Evolutionary conservation across 2,888 invertebrate genomes (phyloP).

Genomic region (Ornithoptera priamus): DNA sequence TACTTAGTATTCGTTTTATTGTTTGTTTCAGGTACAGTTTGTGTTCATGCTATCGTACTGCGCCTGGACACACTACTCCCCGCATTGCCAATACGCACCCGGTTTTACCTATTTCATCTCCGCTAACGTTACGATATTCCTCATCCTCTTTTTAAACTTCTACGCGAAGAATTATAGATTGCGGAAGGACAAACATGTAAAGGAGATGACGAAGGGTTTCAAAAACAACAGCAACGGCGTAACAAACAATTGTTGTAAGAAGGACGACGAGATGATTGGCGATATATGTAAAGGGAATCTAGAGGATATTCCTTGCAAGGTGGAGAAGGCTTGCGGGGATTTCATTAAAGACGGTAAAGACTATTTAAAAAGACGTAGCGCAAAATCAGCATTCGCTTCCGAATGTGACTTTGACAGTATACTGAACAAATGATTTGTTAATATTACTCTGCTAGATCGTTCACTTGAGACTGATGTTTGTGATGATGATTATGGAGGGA

Average conservation of each 20-base stretch:
- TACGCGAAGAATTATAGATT: slow-evolving; percentile 80
- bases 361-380: slow-evolving; percentile 61
- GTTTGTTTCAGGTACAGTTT: slow-evolving; percentile 81
- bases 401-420: slow-evolving; percentile 62
- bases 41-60: slow-evolving; percentile 83
- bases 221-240: slow-evolving; percentile 42
- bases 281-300: slow-evolving; percentile 47
- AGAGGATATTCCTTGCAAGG: slow-evolving; percentile 58
- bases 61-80: slow-evolving; percentile 74
- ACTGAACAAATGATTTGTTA: slow-evolving; percentile 67
- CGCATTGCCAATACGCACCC: slow-evolving; percentile 82
- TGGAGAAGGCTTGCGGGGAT: slow-evolving; percentile 60
- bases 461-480: slow-evolving; percentile 74
- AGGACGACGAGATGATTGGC: slow-evolving; percentile 46
- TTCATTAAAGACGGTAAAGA: slow-evolving; percentile 60
- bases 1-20: too few relatives aligned
- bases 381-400: slow-evolving; percentile 54
- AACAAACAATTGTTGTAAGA: slow-evolving; percentile 38
- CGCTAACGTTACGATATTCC: slow-evolving; percentile 80
- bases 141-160: slow-evolving; percentile 84
- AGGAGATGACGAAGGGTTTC: slow-evolving; percentile 47
- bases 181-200: slow-evolving; percentile 47
- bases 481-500: slow-evolving; percentile 49
- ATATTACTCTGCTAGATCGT: slow-evolving; percentile 31
- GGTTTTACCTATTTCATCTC: slow-evolving; percentile 77